Evolutionary conservation across 2,797 vertebrate species (phyloP), one percentile per base, ranked within the genome.

Genomic region (Anguilla marmorata): DNA sequence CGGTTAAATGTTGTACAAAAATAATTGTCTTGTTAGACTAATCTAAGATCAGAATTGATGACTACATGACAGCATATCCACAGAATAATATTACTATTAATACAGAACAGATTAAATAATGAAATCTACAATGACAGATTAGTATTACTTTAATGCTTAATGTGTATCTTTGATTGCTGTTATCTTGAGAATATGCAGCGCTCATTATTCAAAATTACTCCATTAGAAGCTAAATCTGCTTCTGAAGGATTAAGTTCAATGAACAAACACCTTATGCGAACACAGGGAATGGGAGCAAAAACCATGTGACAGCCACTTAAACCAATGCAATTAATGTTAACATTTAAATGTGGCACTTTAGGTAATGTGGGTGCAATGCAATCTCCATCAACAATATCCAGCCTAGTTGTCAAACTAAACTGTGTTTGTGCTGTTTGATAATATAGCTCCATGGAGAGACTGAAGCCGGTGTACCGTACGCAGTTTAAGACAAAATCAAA

Each of bases 401-500:
- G n/a, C 27, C 66, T 12, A 72, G 66, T n/a, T 66, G 63, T 72
- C 7, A 72, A 8, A 72, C 66, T 72, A 30, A 27, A 27, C 24
- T 72, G 9, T 27, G 30, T 56, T 3, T 56, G 54, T 54, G n/a
- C 54, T 7, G 41, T 7, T 50, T 50, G 11, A 52, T 27, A 19
- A 7, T 16, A 27, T 33, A 27, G 27, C 50, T 45, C 45, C 80
- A 84, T 84, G 50, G 56, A n/a, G 37, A 60, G 54, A 21, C 56
- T 37, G 33, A 30, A 37, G 14, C 45, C 27, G 69, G 27, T 54
- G 27, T 12, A 27, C 83, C n/a, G 19, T 12, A 27, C 83, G 33
- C 52, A 3, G 12, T 76, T 33, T 41, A 30, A n/a, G 24, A 89
- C 54, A 72, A 87, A 56, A 91, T 87, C 88, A 91, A 27, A 50